These are phyloP conservation scores for Chondrilla cf. caribensis DNA, from an alignment of 37 sponge, comb jelly and placozoan genomes.

Conservation along the genomic window DNA sequence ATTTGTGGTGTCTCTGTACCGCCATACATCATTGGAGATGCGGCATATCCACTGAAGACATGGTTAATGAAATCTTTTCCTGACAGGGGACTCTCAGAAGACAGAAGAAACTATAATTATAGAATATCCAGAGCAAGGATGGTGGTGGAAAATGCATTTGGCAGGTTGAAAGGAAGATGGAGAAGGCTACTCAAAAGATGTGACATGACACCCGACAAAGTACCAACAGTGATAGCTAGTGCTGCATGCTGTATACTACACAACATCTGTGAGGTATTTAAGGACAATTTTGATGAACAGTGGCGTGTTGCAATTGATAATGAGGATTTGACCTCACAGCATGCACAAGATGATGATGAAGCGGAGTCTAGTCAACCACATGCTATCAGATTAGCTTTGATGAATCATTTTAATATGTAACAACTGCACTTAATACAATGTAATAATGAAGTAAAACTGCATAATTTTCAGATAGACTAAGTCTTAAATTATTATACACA, in stretches of 20 bases:
- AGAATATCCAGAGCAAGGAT: constrained; percentile 3
- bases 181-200: not conserved
- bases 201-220: not conserved
- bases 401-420: no score
- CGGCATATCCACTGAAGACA: not conserved
- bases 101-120: not conserved
- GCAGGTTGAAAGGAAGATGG: constrained; percentile 19
- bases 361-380: no score
- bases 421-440: no score
- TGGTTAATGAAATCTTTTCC: constrained; percentile 20
- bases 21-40: constrained; percentile 10
- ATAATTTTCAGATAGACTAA: no score
- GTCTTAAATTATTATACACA: no score
- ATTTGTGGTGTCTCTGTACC: constrained; percentile 11
- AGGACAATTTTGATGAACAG: not conserved
- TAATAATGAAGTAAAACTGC: no score
- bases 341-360: no score
- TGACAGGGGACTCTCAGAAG: not conserved
- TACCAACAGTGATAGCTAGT: not conserved
- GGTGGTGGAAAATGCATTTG: constrained; percentile 19
- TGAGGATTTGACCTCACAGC: no score
- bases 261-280: constrained; percentile 14
- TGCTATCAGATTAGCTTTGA: no score
- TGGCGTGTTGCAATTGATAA: no score
- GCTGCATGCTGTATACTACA: not conserved